Base-by-base conservation (phyloP, 2,113 vertebrate species). In the Oreotrochilus melanogaster region DNA sequence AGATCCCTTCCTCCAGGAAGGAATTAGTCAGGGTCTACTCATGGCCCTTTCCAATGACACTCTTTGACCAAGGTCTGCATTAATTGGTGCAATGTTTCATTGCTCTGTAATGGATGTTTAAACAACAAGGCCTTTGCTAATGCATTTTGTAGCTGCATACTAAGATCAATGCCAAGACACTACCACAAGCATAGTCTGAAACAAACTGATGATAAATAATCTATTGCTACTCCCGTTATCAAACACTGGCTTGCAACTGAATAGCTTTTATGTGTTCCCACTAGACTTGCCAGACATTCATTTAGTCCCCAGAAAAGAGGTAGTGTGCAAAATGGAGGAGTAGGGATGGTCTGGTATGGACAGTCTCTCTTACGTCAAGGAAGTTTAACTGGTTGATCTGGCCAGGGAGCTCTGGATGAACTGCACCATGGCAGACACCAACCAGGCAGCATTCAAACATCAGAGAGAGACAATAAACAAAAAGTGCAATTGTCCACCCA, bases 221-320 rank as follows among this genome's bases (percentile, higher is more conserved):
- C 93, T 87, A 96, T 93, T 95, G 93, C 83, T 93, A 37, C 56
- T 70, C 50, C 35, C 0, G 22, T 88, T 96, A 96, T 92, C 93
- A 95, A 94, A 95, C 93, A 91, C 88, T 96, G 93, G 86, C 78
- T 79, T 95, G 95, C 91, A 95, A 97, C 86, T 79, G 78, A 95
- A 93, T 96, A 95, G 86, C 88, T 95, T 92, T 96, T 94, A 78
- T 17, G 0, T 74, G 57, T 86, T 91, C 56, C 90, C 83, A 65
- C 83, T 89, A 94, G 86, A 87, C 64, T 85, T 89, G 19, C 76
- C 76, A 78, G 54, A 19, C 56, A 17, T 83, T 71, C 37, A 51
- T 66, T 86, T 79, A 54, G 33, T 74, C 37, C 54, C 53, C 14
- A 16, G 14, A 65, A 76, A 94, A 85, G 65, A 66, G 15, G 31